phyloP scores from a whole-genome alignment of 2,797 vertebrate species.

The Chromobotia macracanthus region DNA sequence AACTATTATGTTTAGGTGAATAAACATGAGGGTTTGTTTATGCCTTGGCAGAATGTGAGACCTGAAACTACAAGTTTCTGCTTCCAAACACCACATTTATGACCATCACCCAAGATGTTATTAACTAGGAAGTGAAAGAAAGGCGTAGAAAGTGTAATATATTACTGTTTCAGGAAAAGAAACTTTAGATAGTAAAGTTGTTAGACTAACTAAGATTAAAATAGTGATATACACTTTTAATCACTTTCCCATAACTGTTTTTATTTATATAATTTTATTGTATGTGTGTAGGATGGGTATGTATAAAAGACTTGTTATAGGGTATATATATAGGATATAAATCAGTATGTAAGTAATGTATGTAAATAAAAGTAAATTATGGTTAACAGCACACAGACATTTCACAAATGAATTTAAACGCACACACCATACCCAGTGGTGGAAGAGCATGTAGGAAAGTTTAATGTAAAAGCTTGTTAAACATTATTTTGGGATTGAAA shows the following conservation, averaged over 20 bases:
- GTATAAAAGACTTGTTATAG: neutral
- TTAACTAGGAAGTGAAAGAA: neutral
- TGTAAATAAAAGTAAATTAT: too few relatives aligned
- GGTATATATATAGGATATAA: too few relatives aligned
- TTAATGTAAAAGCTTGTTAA: neutral
- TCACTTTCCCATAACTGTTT: neutral
- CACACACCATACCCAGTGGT: constrained; percentile 37
- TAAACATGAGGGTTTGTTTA: neutral
- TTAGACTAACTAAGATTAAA: neutral
- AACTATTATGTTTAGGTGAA: constrained; percentile 48
- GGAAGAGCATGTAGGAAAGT: constrained; percentile 11
- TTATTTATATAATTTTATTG: neutral
- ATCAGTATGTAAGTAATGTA: too few relatives aligned
- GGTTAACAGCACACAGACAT: constrained; percentile 68
- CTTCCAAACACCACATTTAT: neutral
- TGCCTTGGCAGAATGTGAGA: neutral
- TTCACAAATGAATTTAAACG: constrained; percentile 70
- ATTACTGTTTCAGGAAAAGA: neutral
- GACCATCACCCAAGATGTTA: neutral
- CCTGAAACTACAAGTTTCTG: neutral
- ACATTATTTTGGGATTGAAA: too few relatives aligned
- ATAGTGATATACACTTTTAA: neutral
- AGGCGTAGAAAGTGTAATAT: neutral
- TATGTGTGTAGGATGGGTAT: neutral
- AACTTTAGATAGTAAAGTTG: neutral